Evolutionary conservation across 2,888 invertebrate species (phyloP).

Genomic region (Ctenicera cuprea): DNA sequence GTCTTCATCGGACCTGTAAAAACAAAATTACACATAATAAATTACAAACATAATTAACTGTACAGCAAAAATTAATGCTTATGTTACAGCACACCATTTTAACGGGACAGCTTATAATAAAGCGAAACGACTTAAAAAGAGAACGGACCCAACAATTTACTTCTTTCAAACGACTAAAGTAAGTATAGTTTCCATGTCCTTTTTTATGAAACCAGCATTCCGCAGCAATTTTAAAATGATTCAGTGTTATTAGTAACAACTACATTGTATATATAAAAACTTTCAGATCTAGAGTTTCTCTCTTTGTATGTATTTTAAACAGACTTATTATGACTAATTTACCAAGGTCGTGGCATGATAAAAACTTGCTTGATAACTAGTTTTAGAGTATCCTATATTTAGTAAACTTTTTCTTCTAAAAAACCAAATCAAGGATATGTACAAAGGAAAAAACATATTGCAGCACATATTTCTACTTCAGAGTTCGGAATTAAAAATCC

Average conservation of each 20-base stretch:
- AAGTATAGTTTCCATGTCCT: constrained; percentile 43
- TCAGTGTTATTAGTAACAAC: constrained; percentile 45
- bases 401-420: constrained; percentile 5
- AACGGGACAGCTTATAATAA: constrained; percentile 45
- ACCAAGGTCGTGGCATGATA: constrained; percentile 35
- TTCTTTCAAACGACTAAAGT: constrained; percentile 41
- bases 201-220: constrained; percentile 46
- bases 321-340: constrained; percentile 44
- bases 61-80: constrained; percentile 45
- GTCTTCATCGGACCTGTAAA: constrained; percentile 88
- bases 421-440: constrained; percentile 12
- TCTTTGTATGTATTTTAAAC: constrained; percentile 32
- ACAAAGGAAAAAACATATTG: background rate
- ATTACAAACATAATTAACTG: constrained; percentile 42
- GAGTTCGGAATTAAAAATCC: too few species aligned
- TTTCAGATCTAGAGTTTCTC: constrained; percentile 24
- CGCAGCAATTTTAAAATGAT: constrained; percentile 47
- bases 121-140: constrained; percentile 34
- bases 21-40: constrained; percentile 43
- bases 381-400: constrained; percentile 24
- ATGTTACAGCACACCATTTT: constrained; percentile 40
- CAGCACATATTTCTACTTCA: too few species aligned
- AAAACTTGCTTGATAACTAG: constrained; percentile 38
- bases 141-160: constrained; percentile 45
- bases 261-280: constrained; percentile 31